These are phyloP conservation scores for Pampus argenteus DNA, from an alignment of 2,797 vertebrate species.

Conservation along the genomic window DNA sequence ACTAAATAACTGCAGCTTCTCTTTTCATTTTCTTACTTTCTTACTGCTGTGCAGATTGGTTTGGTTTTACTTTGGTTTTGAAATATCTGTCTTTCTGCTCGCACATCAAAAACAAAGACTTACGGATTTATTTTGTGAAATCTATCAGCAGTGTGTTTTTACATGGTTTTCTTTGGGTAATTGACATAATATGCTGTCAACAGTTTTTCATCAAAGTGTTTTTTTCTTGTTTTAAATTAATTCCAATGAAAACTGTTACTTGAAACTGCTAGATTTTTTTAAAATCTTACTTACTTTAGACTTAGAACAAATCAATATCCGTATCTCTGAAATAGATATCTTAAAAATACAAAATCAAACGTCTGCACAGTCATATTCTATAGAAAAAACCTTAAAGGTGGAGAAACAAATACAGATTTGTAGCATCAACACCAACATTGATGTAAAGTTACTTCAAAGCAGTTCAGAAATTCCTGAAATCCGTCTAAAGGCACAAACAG, in stretches of 20 bases:
- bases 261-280: too few species aligned
- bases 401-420: not conserved
- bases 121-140: not conserved
- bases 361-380: not conserved
- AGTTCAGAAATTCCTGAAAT: conserved; percentile 52
- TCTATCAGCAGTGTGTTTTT: too few species aligned
- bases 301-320: too few species aligned
- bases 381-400: too few species aligned
- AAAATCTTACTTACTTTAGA: too few species aligned
- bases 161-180: not conserved
- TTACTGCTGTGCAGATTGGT: too few species aligned
- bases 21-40: too few species aligned
- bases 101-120: not conserved
- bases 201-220: not conserved
- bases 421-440: conserved; percentile 1
- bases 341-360: too few species aligned
- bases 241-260: not conserved
- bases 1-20: too few species aligned
- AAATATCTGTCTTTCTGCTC: not conserved
- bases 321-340: too few species aligned
- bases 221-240: not conserved
- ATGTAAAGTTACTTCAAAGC: conserved; percentile 44
- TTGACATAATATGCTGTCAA: not conserved
- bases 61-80: too few species aligned
- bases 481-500: conserved; percentile 59